phyloP scores from a whole-genome alignment of 2,113 vertebrate species.

The Caracal caracal region DNA sequence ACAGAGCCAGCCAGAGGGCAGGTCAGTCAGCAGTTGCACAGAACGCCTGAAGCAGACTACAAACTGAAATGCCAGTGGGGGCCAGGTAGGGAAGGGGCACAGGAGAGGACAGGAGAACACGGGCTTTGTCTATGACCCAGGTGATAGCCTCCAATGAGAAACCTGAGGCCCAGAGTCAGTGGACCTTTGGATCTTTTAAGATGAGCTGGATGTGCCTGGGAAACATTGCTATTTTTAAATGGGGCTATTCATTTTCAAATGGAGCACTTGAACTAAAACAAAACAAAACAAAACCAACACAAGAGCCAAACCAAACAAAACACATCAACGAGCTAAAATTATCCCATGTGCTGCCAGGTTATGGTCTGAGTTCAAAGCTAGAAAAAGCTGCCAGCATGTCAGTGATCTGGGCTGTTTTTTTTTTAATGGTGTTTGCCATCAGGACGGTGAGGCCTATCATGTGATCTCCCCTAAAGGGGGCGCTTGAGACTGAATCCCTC shows the following conservation, averaged over 20 bases:
- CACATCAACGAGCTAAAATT: neutral
- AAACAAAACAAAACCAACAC: neutral
- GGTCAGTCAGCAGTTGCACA: neutral
- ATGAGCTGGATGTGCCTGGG: neutral
- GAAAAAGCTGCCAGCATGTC: neutral
- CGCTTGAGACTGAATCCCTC: neutral
- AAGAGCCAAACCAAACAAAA: neutral
- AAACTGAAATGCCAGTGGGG: rapidly evolving
- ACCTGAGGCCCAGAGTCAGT: neutral
- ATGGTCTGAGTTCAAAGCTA: rapidly evolving
- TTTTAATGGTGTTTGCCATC: neutral
- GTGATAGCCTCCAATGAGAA: rapidly evolving
- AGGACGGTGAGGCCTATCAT: rapidly evolving
- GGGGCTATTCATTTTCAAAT: neutral
- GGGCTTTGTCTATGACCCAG: neutral
- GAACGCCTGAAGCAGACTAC: neutral
- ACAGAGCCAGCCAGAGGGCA: neutral
- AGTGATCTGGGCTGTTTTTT: neutral
- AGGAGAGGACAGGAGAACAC: rapidly evolving
- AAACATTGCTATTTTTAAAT: neutral
- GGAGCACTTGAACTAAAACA: neutral
- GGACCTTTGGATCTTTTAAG: neutral
- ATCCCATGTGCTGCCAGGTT: neutral
- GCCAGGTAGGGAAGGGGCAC: neutral
- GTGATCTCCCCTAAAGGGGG: neutral